These are phyloP conservation scores for Epistrophe grossulariae DNA, from an alignment of 2,888 invertebrate genomes.

Conservation along the genomic window DNA sequence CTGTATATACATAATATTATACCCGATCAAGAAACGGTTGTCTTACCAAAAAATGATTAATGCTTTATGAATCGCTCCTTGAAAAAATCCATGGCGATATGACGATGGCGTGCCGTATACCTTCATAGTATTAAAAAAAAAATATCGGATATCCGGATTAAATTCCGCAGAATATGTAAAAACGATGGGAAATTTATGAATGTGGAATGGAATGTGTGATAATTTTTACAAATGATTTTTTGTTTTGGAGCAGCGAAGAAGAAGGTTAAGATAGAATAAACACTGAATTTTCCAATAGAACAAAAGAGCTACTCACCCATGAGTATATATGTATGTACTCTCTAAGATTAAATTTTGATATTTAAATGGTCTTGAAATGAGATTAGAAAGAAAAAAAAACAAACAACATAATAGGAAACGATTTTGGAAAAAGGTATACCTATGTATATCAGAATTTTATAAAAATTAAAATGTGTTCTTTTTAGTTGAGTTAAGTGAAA, in stretches of 20 bases:
- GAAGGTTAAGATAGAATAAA: neutral
- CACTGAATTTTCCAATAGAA: neutral
- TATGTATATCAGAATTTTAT: too few relatives aligned
- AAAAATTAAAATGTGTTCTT: too few relatives aligned
- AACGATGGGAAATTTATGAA: constrained; percentile 67
- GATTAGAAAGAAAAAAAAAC: too few relatives aligned
- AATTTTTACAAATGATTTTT: constrained; percentile 26
- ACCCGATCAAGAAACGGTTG: constrained; percentile 47
- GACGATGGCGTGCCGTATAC: neutral
- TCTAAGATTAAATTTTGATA: neutral
- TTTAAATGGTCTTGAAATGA: too few relatives aligned
- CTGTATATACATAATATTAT: neutral
- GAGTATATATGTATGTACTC: too few relatives aligned
- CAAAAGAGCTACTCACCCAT: too few relatives aligned
- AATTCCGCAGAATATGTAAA: constrained; percentile 75
- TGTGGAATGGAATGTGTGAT: constrained; percentile 29
- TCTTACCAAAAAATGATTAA: constrained; percentile 46
- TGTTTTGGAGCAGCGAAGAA: neutral
- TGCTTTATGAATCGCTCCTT: constrained; percentile 29
- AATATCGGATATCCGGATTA: constrained; percentile 77
- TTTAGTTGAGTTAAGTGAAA: too few relatives aligned
- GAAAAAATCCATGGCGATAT: neutral
- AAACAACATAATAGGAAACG: too few relatives aligned
- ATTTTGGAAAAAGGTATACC: too few relatives aligned
- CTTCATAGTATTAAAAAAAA: neutral